A percentile compares a stretch with the other conserved stretches of the same genome.
Conservation (phyloP, 2,888 invertebrate species). For the Habroteleia sp. region DNA sequence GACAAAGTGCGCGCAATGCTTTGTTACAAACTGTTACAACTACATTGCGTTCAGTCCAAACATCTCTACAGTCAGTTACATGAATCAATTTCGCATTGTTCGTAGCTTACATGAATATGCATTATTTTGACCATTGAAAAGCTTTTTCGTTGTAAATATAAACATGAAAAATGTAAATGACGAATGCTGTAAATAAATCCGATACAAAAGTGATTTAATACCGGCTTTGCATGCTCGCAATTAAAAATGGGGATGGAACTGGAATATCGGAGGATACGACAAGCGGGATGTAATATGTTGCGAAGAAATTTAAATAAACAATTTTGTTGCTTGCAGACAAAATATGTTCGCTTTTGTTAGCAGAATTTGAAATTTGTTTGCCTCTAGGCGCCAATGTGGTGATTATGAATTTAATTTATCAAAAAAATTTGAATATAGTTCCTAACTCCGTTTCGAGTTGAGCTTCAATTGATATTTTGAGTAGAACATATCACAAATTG, state of each 20-base stretch:
- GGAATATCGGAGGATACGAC: conserved; percentile 4
- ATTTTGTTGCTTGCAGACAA: not conserved
- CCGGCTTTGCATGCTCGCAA: conserved; percentile 12
- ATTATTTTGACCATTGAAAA: conserved; percentile 32
- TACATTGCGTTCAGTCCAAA: conserved; percentile 45
- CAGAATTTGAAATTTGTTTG: conserved; percentile 1
- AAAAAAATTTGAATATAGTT: no score
- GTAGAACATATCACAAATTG: no score
- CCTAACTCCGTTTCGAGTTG: no score
- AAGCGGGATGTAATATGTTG: conserved; percentile 15
- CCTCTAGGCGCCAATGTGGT: no score
- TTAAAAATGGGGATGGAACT: conserved; percentile 3
- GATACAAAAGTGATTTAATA: conserved; percentile 36
- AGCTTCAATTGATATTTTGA: no score
- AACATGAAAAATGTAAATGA: conserved; percentile 43
- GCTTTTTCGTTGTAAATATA: conserved; percentile 36
- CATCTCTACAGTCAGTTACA: conserved; percentile 48
- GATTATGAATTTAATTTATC: no score
- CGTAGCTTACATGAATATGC: conserved; percentile 49
- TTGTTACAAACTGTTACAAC: conserved; percentile 56
- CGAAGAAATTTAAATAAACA: conserved; percentile 36
- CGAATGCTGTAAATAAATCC: conserved; percentile 25
- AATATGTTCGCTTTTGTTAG: conserved; percentile 6
- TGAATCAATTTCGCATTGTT: conserved; percentile 52
- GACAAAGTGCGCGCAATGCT: conserved; percentile 46